Evolutionary conservation across 2,888 invertebrate genomes (phyloP), one percentile per base, ranked within the genome.

Genomic region (Amphiduros pacificus): DNA sequence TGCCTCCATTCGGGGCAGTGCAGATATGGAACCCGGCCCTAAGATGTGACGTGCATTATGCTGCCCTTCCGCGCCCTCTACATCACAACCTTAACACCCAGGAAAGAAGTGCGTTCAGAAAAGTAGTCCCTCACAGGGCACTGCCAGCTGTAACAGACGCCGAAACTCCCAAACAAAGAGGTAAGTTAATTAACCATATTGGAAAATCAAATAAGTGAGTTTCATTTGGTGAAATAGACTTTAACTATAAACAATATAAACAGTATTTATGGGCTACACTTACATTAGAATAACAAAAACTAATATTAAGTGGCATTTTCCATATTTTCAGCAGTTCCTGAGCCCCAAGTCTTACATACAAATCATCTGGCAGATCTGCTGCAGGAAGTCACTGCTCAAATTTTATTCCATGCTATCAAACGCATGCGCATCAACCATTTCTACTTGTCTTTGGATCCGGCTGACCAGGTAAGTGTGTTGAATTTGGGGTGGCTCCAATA

Each of bases 401-500:
- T 77, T 26, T 67, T 77, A n/a, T 54, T 71, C 32, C 60, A 73
- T 6, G 67, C 75, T 6, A 61, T 77, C 4, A 63, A 74, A n/a
- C 61, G 74, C 44, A 71, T 73, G n/a, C 69, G 74, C 20, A 63
- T 64, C 55, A 77, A 76, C 61, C 72, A 76, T 50, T 61, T 77
- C 41, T 74, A 77, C 61, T 59, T 66, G 22, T 64, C 71, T n/a
- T 65, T 78, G 22, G 71, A 73, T 40, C 68, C 74, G 22, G 61
- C 61, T 44, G 74, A 77, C 51, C 58, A 51, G 32, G 22, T n/a
- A n/a, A n/a, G n/a, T n/a, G n/a, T n/a, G n/a, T n/a, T n/a, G n/a
- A n/a, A n/a, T n/a, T n/a, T n/a, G n/a, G n/a, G n/a, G n/a, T n/a
- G n/a, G n/a, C n/a, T n/a, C n/a, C n/a, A n/a, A n/a, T n/a, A n/a